Evolutionary conservation across 2,888 invertebrate species (phyloP), one percentile per base, ranked within the genome.

Genomic region (Nowickia ferox): DNA sequence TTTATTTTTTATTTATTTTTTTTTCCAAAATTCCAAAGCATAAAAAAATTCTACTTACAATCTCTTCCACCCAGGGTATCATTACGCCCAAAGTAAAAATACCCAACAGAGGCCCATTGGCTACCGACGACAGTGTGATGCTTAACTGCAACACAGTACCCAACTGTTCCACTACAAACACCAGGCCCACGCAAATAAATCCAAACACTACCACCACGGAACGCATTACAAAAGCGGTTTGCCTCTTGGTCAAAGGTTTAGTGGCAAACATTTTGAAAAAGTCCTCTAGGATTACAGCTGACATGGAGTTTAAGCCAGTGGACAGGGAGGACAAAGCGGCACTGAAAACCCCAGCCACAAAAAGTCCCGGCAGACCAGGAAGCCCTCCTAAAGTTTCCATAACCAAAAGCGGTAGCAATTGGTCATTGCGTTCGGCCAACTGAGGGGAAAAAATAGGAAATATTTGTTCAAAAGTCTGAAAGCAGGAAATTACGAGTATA

Each of bases 281-380:
- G 89, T 96, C 96, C 90, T 96, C 95, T 17, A 96, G 91, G 4
- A 96, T 94, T 0, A 96, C 95, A 0, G 96, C 96, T 0, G 96
- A 95, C 93, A 96, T 94, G 0, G 96, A 96, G 90, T 97, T 97
- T 44, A 96, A 92, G 0, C 96, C 96, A 0, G 96, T 96, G 8
- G 96, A 96, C 22, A 97, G 93, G 0, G 96, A 96, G 90, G 96
- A 98, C 38, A 98, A 93, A 17, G 98, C 97, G 15, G 97, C 98
- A 93, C 97, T 97, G 89, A 98, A 98, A 1, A 98, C 96, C 40
- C 97, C 97, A 57, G 98, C 97, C 0, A 98, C 96, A 91, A 98
- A 98, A 30, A 98, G 93, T 5, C 98, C 98, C 0, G 97, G 96
- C 87, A 98, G 93, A 2, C 98, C 98, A 1, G 96, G 96, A 92